These are phyloP conservation scores for Matsumurasca onukii DNA, from an alignment of 1,140 invertebrate genomes.

Conservation along the genomic window DNA sequence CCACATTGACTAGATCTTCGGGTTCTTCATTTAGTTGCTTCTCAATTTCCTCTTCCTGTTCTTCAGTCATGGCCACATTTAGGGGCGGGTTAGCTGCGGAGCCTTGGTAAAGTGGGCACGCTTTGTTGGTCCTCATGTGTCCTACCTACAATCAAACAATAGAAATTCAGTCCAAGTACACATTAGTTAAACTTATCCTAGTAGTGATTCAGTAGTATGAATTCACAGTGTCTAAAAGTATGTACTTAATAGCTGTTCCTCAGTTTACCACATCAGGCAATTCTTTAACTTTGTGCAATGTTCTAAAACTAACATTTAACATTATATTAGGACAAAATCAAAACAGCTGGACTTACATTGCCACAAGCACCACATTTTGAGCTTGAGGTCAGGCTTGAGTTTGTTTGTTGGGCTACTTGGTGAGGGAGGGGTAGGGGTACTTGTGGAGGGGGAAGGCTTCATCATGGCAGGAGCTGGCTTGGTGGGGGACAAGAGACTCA, in stretches of 20 bases:
- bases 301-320: too few species aligned
- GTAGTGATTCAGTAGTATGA: not conserved
- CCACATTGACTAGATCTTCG: conserved; percentile 87
- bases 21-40: conserved; percentile 73
- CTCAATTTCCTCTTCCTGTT: conserved; percentile 70
- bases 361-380: conserved; percentile 97
- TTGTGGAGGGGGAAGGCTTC: not conserved
- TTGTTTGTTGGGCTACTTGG: conserved; percentile 40
- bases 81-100: conserved; percentile 61
- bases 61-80: conserved; percentile 77
- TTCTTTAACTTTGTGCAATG: too few species aligned
- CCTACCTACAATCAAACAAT: conserved; percentile 51
- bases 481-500: not conserved
- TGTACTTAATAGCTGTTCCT: too few species aligned
- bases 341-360: conserved; percentile 76
- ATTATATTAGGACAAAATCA: too few species aligned
- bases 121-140: conserved; percentile 92
- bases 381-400: conserved; percentile 68
- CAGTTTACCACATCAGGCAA: too few species aligned
- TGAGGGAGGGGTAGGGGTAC: conserved; percentile 31
- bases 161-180: not conserved
- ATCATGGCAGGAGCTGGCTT: not conserved
- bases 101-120: conserved; percentile 85
- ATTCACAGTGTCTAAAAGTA: too few species aligned
- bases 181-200: not conserved